Conservation (phyloP, 2,797 vertebrate species). For the Onychomys torridus region DNA sequence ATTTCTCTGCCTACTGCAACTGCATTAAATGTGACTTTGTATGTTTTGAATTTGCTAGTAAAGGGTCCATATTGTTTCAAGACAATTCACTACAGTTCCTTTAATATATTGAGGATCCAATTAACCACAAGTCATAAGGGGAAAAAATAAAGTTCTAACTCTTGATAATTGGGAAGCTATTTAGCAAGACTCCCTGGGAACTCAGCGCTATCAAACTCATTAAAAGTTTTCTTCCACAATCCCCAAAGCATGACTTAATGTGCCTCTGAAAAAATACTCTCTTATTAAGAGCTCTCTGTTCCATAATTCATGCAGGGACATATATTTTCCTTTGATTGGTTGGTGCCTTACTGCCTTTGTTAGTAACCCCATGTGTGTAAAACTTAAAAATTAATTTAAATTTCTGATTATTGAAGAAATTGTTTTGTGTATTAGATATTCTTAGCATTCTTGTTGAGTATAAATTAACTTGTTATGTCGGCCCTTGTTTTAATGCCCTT, state of each 20-base stretch:
- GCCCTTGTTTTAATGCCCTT: not conserved
- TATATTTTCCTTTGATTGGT: not conserved
- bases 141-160: constrained; percentile 43
- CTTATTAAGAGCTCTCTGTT: not conserved
- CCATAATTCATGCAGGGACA: not conserved
- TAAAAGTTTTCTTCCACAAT: constrained; percentile 67
- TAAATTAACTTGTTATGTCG: not conserved
- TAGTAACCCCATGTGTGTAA: not conserved
- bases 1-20: not conserved
- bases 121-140: constrained; percentile 6
- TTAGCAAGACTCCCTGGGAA: constrained; percentile 24
- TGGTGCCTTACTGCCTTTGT: not conserved
- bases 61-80: not conserved
- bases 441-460: not conserved
- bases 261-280: not conserved
- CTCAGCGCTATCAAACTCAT: constrained; percentile 56
- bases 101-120: constrained; percentile 1
- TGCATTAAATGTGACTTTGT: not conserved
- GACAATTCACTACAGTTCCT: not conserved
- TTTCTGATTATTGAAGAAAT: not conserved
- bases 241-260: constrained; percentile 30
- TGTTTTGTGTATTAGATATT: not conserved
- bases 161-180: constrained; percentile 59
- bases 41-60: not conserved
- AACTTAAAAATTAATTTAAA: not conserved